phyloP scores from a whole-genome alignment of 2,888 invertebrate genomes.

The Sinopyrophorus schimmeli region DNA sequence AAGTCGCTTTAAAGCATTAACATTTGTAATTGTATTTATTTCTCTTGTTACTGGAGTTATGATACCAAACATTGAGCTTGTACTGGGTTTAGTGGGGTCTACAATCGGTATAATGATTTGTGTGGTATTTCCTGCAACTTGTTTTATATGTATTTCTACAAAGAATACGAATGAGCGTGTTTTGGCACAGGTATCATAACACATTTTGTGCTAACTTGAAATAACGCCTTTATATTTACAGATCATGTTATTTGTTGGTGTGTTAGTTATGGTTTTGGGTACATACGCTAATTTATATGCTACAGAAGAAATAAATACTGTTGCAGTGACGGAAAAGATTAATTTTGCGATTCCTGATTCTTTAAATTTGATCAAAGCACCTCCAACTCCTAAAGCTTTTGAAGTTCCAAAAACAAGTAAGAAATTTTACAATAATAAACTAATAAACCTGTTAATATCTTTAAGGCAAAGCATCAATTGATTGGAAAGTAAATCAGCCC shows the following conservation, averaged over 20 bases:
- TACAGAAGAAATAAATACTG: slow-evolving; percentile 60
- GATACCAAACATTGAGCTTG: slow-evolving; percentile 92
- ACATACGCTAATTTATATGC: slow-evolving; percentile 87
- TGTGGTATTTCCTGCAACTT: slow-evolving; percentile 88
- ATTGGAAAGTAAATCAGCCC: no score
- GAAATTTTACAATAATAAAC: slow-evolving; percentile 7
- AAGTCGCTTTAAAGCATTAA: slow-evolving; percentile 79
- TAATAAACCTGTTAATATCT: slow-evolving; percentile 9
- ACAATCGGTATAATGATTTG: slow-evolving; percentile 94
- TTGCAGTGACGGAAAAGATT: slow-evolving; percentile 8
- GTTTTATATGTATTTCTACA: slow-evolving; percentile 82
- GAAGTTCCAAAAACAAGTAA: slow-evolving; percentile 13
- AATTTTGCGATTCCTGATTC: slow-evolving; percentile 45
- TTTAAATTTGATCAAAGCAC: slow-evolving; percentile 51
- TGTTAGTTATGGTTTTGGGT: slow-evolving; percentile 86
- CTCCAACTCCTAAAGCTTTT: slow-evolving; percentile 18
- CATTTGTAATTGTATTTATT: slow-evolving; percentile 73
- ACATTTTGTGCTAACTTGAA: not conserved
- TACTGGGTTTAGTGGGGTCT: slow-evolving; percentile 91
- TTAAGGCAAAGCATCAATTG: no score
- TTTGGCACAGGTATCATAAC: slow-evolving; percentile 72
- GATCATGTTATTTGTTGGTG: slow-evolving; percentile 77
- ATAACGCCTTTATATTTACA: slow-evolving; percentile 51
- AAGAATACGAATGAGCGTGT: slow-evolving; percentile 83
- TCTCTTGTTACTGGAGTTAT: slow-evolving; percentile 81